phyloP scores from a whole-genome alignment of 2,797 vertebrate genomes.

The Alectoris magna region DNA sequence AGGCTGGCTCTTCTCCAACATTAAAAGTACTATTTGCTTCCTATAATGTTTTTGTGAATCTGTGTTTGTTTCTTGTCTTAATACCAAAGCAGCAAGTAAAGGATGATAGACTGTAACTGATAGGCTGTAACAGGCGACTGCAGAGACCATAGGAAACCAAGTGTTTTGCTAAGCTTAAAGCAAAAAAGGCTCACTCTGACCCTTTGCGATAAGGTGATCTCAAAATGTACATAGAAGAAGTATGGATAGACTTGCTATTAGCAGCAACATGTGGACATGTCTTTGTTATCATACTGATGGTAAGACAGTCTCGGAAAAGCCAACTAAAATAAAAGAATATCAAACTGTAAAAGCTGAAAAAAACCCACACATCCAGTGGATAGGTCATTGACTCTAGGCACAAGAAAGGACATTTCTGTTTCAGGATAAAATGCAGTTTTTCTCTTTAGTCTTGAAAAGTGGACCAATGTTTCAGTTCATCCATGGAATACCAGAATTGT shows the following conservation, averaged over 20 bases:
- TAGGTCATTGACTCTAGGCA: neutral
- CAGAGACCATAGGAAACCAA: neutral
- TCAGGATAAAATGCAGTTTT: neutral
- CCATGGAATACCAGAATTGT: neutral
- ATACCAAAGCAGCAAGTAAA: neutral
- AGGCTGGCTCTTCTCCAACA: neutral
- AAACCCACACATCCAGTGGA: neutral
- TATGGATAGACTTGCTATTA: neutral
- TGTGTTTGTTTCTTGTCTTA: neutral
- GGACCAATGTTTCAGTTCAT: neutral
- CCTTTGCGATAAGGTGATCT: neutral
- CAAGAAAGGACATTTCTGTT: neutral
- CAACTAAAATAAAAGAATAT: neutral
- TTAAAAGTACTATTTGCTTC: slow-evolving; percentile 14
- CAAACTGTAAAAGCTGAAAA: neutral
- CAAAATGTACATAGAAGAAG: neutral
- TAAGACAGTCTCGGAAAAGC: neutral
- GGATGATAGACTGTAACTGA: neutral
- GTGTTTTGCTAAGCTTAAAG: neutral
- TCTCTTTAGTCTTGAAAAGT: neutral
- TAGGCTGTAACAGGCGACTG: neutral
- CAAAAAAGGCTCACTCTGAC: neutral
- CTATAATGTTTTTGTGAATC: neutral
- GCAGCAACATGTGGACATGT: fast-evolving
- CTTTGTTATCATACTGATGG: neutral